Conservation (phyloP, 2,797 vertebrate species). For the Falco berigora region DNA sequence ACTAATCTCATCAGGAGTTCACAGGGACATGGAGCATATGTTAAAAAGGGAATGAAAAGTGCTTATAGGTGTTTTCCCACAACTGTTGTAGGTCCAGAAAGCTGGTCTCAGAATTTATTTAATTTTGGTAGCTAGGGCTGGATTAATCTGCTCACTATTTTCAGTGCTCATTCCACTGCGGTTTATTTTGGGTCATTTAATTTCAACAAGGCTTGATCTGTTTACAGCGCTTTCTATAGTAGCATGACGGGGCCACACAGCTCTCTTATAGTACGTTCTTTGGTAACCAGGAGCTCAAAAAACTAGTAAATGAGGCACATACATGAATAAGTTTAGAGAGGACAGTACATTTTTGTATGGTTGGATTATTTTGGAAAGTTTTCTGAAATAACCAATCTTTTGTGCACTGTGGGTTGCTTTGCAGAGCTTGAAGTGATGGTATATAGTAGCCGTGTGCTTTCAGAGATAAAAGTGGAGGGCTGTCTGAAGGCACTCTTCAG, state of each 20-base stretch:
- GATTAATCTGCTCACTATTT: slow-evolving; percentile 19
- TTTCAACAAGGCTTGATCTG: slow-evolving; percentile 60
- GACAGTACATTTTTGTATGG: slow-evolving; percentile 25
- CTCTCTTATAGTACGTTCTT: background rate
- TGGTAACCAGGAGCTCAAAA: background rate
- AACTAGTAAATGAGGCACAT: slow-evolving; percentile 10
- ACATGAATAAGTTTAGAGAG: background rate
- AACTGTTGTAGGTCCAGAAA: background rate
- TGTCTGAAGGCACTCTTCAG: background rate
- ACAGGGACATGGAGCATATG: background rate
- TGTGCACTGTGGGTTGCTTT: background rate
- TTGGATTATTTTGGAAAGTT: slow-evolving; percentile 10
- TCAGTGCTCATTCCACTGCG: slow-evolving; percentile 17
- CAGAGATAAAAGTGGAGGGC: background rate
- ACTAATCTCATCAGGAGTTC: background rate
- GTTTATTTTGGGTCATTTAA: slow-evolving; percentile 62
- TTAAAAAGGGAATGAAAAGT: background rate
- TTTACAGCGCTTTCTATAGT: slow-evolving; percentile 20
- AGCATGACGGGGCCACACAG: background rate
- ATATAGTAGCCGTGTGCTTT: background rate
- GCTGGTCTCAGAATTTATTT: background rate
- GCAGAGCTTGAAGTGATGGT: background rate
- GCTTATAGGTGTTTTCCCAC: background rate
- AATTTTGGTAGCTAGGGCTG: background rate
- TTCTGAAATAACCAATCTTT: slow-evolving; percentile 36